Evolutionary conservation across 2,113 vertebrate genomes (phyloP), one percentile per base, ranked within the genome.

Genomic region (Menura novaehollandiae): DNA sequence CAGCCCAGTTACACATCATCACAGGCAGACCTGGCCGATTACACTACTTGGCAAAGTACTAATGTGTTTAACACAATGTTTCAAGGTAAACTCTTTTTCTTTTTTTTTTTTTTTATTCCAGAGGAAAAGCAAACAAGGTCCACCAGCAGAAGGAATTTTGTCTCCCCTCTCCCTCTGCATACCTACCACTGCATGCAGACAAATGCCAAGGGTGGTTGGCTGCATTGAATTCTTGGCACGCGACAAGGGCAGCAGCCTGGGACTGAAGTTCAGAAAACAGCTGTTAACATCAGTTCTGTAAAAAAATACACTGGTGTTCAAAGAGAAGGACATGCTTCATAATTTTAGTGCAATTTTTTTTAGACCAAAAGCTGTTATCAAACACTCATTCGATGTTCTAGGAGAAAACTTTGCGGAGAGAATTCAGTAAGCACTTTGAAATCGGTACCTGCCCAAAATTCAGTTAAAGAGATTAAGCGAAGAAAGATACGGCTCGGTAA

Each of bases 121-220:
- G 46, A 76, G 32, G 26, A 37, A 88, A 94, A 56, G 23, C 30
- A 53, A 81, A 52, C 24, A 62, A 55, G 33, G 33, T 27, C 8
- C 7, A 33, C 19, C 35, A 60, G 37, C 52, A 68, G 26, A 43
- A 44, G 9, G 20, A 37, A 74, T 58, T n/a, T 44, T 47, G 21
- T 30, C 23, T 71, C 35, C 37, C 15, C 37, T 55, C 26, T 66
- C 26, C 53, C 30, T 47, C 56, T 19, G 49, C 23, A 77, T 43
- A 63, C 21, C 15, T 35, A 21, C 9, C 60, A 3, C 32, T 24
- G 14, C 5, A 30, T 0, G 1, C 56, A 64, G 43, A 52, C 0
- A 0, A 19, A 43, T 6, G 20, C 28, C 32, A 30, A 68, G 32
- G 1, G 5, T 20, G 26, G 51, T 21, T 14, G 20, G n/a, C 37